Conservation (phyloP, 2,113 vertebrate species). For the Tragelaphus scriptus region DNA sequence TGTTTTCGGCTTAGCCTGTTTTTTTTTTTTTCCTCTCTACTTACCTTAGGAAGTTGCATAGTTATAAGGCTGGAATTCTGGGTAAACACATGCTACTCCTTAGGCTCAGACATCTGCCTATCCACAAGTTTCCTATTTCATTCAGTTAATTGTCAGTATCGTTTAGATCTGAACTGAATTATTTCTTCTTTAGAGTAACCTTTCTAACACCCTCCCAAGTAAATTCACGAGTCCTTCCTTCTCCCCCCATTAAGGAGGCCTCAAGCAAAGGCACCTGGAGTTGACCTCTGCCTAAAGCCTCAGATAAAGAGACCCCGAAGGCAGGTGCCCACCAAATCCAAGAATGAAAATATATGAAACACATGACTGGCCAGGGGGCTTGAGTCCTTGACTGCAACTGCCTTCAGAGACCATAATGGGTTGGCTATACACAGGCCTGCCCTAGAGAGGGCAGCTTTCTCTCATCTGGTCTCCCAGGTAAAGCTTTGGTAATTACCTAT, state of each 20-base stretch:
- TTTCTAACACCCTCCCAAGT: neutral
- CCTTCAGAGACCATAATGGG: neutral
- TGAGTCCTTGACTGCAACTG: neutral
- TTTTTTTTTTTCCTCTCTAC: neutral
- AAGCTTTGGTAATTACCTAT: neutral
- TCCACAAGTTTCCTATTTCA: neutral
- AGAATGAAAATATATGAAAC: neutral
- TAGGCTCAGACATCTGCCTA: neutral
- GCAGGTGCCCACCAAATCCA: neutral
- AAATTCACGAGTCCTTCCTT: neutral
- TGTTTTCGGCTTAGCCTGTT: neutral
- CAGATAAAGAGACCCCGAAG: neutral
- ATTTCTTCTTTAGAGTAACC: neutral
- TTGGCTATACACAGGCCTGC: neutral
- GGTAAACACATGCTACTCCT: neutral
- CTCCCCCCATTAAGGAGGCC: neutral
- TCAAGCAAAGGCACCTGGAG: neutral
- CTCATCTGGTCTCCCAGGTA: neutral
- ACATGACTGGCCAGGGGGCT: no score
- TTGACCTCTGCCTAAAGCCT: neutral
- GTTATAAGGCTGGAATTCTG: neutral
- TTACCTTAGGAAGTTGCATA: neutral
- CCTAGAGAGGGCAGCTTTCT: neutral
- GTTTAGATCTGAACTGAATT: neutral
- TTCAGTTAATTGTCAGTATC: neutral